A percentile compares a stretch with the other conserved stretches of the same genome.
Conservation (phyloP, 2,888 invertebrate species). For the Ctenicera cuprea region DNA sequence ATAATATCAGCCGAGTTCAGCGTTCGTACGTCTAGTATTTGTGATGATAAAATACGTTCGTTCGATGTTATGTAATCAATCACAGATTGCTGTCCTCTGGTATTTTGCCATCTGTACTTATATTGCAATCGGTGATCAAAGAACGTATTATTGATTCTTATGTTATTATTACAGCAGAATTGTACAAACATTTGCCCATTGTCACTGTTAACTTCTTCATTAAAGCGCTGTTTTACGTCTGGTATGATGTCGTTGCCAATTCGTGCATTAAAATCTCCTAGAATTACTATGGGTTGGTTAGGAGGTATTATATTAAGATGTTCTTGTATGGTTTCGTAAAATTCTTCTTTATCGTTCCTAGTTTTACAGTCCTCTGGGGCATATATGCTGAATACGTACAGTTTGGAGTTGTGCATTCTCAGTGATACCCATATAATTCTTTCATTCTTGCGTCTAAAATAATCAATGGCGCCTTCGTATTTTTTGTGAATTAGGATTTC, state of each 20-base stretch:
- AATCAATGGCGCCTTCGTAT: not conserved
- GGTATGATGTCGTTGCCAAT: too few relatives aligned
- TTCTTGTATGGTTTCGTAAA: conserved; percentile 5
- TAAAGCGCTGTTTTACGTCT: too few relatives aligned
- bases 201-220: not conserved
- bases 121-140: conserved; percentile 6
- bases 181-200: not conserved
- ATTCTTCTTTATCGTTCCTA: not conserved
- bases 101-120: conserved; percentile 6
- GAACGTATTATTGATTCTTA: conserved; percentile 4
- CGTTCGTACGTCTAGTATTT: conserved; percentile 10
- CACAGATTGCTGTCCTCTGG: conserved; percentile 10
- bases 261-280: too few relatives aligned
- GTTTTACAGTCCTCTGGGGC: not conserved
- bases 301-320: not conserved
- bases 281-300: not conserved
- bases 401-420: not conserved
- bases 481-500: conserved; percentile 6
- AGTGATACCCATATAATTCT: not conserved
- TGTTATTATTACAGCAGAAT: not conserved
- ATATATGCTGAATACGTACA: not conserved
- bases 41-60: not conserved
- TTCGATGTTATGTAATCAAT: conserved; percentile 25
- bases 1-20: conserved; percentile 13
- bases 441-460: not conserved